Evolutionary conservation across 2,888 invertebrate species (phyloP), one percentile per base, ranked within the genome.

Genomic region (Cheilosia impressa): DNA sequence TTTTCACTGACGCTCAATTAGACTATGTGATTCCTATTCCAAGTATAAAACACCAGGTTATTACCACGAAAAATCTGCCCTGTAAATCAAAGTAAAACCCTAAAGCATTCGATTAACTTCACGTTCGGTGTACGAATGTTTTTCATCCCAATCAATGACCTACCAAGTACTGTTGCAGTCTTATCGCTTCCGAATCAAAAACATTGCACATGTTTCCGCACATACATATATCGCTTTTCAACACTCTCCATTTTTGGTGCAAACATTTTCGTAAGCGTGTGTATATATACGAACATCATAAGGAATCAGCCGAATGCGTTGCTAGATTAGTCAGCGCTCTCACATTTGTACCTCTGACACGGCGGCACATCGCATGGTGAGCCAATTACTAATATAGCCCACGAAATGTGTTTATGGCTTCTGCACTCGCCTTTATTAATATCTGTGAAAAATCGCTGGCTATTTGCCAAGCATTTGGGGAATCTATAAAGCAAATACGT

Each of bases 401-500:
- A 53, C 43, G 55, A 81, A 80, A 76, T 85, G 71, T 85, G 85
- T 81, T 85, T 81, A 85, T 68, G 81, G 81, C 60, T 72, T 76
- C 71, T 84, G 79, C 79, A 84, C 65, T 72, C 65, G 81, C 27
- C 72, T 81, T 80, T 81, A 81, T 81, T 85, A 81, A 85, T 85
- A 85, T 72, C 76, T 77, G 60, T 63, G 52, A 62, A 80, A 38
- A 58, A 53, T 82, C 27, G 24, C 15, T 85, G 85, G 85, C 71
- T 34, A 34, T 5, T 41, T 63, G 81, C 85, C 85, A 85, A 81
- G 68, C 47, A 71, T 84, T 75, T 79, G 75, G 79, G 84, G 79
- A 75, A 80, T 85, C 66, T 85, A 76, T 81, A 80, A 77, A 72
- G 62, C 38, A 85, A 72, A 81, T 84, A 71, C 68, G 73, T 72